Conservation (phyloP, 2,888 invertebrate genomes). For the Spodoptera picta region DNA sequence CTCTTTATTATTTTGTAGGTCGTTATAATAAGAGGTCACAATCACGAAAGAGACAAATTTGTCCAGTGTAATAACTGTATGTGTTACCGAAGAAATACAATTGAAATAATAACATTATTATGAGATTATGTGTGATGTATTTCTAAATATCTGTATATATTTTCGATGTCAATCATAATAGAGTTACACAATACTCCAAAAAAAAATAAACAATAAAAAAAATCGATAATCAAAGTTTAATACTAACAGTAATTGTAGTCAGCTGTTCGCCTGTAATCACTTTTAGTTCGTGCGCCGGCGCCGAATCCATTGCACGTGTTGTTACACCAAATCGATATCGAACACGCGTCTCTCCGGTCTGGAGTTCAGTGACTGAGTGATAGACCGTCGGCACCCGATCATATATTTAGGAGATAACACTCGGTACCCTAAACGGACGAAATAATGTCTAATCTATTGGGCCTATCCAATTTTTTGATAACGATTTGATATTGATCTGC, state of each 20-base stretch:
- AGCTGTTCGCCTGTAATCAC: conserved; percentile 14
- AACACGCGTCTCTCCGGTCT: conserved; percentile 31
- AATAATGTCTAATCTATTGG: conserved; percentile 23
- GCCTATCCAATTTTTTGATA: conserved; percentile 17
- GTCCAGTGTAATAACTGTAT: no score
- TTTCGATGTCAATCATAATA: no score
- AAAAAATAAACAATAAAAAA: neutral
- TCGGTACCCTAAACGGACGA: conserved; percentile 12
- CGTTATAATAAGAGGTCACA: no score
- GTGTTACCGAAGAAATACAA: no score
- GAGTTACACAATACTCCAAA: no score
- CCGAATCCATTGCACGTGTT: conserved; percentile 12
- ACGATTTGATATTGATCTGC: conserved; percentile 8
- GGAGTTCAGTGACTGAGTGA: conserved; percentile 31
- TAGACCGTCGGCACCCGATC: conserved; percentile 35
- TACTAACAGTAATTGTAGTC: conserved; percentile 19
- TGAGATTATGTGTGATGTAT: no score
- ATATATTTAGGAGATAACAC: conserved; percentile 32
- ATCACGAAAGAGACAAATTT: no score
- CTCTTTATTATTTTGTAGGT: no score
- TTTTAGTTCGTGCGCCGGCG: conserved; percentile 34
- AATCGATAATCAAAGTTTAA: neutral
- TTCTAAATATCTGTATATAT: no score
- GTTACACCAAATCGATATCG: conserved; percentile 13
- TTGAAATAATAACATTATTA: no score